These are phyloP conservation scores for Sebastes trivittatus DNA, from an alignment of 2,797 vertebrate species.

Conservation along the genomic window DNA sequence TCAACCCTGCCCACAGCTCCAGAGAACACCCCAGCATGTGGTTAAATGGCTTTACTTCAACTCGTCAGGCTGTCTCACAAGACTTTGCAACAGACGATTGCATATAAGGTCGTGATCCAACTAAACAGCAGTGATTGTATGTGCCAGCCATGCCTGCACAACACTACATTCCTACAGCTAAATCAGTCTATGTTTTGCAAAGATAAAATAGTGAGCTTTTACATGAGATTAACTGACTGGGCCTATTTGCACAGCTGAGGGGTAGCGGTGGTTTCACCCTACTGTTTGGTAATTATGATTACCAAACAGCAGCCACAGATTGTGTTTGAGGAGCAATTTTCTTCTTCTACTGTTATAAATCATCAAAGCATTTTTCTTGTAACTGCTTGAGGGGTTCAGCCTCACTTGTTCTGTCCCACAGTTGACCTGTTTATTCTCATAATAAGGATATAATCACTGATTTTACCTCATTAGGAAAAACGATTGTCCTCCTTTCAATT, in stretches of 20 bases:
- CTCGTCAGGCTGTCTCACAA: constrained; percentile 2
- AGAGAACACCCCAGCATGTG: constrained; percentile 10
- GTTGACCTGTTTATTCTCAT: constrained; percentile 16
- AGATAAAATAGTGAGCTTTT: constrained; percentile 26
- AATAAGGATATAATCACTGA: constrained; percentile 8
- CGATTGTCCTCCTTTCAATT: constrained; percentile 6
- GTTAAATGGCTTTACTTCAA: constrained; percentile 6
- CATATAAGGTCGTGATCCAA: neutral
- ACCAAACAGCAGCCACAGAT: neutral
- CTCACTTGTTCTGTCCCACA: neutral
- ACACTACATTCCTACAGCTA: constrained; percentile 12
- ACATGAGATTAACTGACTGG: neutral
- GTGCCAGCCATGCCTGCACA: constrained; percentile 2
- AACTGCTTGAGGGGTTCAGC: constrained; percentile 22
- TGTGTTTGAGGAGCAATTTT: constrained; percentile 8
- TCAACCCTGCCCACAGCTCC: constrained; percentile 10
- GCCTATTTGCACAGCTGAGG: neutral
- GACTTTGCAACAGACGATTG: neutral
- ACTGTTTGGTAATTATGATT: constrained; percentile 4
- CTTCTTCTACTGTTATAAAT: neutral
- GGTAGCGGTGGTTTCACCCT: neutral
- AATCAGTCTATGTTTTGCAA: constrained; percentile 16
- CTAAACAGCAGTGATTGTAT: neutral
- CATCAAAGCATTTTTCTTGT: constrained; percentile 14
- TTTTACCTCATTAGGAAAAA: constrained; percentile 22